phyloP scores from a whole-genome alignment of 1,140 invertebrate species.

The Ceratina australensis region DNA sequence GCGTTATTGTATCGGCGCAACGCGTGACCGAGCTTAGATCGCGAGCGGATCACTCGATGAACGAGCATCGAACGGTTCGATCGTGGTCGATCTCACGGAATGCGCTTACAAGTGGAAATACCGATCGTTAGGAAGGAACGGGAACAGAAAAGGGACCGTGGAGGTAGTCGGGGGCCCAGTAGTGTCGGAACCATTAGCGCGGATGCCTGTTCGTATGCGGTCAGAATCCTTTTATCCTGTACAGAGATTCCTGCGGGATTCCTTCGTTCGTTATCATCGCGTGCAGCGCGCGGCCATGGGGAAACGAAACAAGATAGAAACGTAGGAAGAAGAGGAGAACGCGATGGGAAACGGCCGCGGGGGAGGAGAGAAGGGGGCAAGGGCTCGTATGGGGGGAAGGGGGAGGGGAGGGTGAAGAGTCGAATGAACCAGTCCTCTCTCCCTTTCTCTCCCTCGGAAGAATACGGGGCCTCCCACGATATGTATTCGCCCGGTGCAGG shows the following conservation, averaged over 20 bases:
- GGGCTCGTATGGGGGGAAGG: background rate
- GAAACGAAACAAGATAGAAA: slow-evolving; percentile 45
- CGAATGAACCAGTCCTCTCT: slow-evolving; percentile 56
- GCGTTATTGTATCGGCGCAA: background rate
- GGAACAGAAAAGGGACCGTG: background rate
- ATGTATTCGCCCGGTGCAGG: slow-evolving; percentile 60
- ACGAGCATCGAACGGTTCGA: background rate
- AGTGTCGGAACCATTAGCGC: slow-evolving; percentile 78
- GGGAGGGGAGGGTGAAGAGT: slow-evolving; percentile 9
- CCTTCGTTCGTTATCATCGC: slow-evolving; percentile 71
- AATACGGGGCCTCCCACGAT: slow-evolving; percentile 70
- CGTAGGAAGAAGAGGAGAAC: slow-evolving; percentile 30
- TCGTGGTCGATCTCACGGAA: slow-evolving; percentile 32
- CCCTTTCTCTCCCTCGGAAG: slow-evolving; percentile 8
- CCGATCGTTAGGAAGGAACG: slow-evolving; percentile 39
- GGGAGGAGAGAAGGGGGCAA: background rate
- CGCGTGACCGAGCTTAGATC: background rate
- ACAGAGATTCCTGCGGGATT: slow-evolving; percentile 73
- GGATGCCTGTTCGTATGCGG: slow-evolving; percentile 71
- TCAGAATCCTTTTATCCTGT: slow-evolving; percentile 72
- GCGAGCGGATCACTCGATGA: background rate
- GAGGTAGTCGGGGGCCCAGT: background rate
- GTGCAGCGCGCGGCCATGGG: slow-evolving; percentile 58
- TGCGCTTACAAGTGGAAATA: slow-evolving; percentile 46
- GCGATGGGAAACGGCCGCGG: slow-evolving; percentile 51